Evolutionary conservation across 2,888 invertebrate genomes (phyloP).

Genomic region (Zonitis immaculata): DNA sequence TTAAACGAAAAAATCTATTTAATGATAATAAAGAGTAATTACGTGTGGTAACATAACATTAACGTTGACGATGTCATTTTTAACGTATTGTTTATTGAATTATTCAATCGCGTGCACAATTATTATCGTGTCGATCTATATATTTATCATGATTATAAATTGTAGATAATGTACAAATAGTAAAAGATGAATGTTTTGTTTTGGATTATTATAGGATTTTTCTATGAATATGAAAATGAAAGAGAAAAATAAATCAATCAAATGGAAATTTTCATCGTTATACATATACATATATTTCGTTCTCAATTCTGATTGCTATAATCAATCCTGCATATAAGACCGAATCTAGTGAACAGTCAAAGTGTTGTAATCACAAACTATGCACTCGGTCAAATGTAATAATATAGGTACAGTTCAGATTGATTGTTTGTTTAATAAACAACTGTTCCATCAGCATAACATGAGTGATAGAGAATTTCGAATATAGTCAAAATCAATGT

Average conservation of each 20-base stretch:
- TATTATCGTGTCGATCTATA: no score
- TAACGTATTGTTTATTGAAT: slow-evolving; percentile 17
- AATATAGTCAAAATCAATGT: neutral
- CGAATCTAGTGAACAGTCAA: neutral
- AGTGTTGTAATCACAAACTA: slow-evolving; percentile 6
- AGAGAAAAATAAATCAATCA: no score
- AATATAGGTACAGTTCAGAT: slow-evolving; percentile 28
- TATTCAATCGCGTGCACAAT: slow-evolving; percentile 21
- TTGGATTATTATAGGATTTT: no score
- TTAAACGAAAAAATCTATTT: no score
- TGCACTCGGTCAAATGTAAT: slow-evolving; percentile 23
- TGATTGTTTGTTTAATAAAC: slow-evolving; percentile 33
- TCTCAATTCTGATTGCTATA: neutral
- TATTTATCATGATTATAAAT: no score
- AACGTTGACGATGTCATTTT: slow-evolving; percentile 10
- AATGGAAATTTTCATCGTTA: no score
- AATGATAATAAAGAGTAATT: no score
- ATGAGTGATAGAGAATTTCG: neutral
- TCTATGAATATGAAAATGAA: no score
- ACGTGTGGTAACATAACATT: slow-evolving; percentile 14
- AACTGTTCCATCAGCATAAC: slow-evolving; percentile 32
- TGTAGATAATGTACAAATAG: no score
- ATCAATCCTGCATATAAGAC: neutral
- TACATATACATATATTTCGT: no score
- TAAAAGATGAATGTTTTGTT: no score